phyloP scores from a whole-genome alignment of 2,888 invertebrate genomes.

The Muscina levida region DNA sequence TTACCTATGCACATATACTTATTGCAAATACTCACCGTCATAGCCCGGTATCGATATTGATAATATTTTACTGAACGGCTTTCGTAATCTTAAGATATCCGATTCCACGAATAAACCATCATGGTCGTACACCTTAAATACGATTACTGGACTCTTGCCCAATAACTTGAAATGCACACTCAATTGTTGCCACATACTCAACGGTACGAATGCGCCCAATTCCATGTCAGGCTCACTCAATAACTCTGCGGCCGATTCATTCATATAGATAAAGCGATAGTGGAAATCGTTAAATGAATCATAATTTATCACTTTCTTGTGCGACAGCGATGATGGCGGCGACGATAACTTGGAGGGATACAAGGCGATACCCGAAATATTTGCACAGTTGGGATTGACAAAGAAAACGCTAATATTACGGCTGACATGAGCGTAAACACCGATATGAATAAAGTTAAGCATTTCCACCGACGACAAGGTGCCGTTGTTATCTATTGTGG shows the following conservation, averaged over 20 bases:
- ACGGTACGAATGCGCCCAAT: constrained; percentile 82
- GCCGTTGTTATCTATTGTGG: constrained; percentile 3
- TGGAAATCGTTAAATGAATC: constrained; percentile 68
- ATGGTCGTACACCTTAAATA: constrained; percentile 82
- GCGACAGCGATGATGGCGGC: background rate
- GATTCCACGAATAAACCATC: constrained; percentile 82
- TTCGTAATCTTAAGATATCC: constrained; percentile 72
- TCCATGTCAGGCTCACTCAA: constrained; percentile 80
- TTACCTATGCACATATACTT: too few relatives aligned
- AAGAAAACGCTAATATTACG: constrained; percentile 76
- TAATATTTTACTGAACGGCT: constrained; percentile 81
- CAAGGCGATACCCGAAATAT: constrained; percentile 77
- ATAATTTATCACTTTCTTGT: constrained; percentile 34
- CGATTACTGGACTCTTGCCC: constrained; percentile 77
- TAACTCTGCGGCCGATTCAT: constrained; percentile 79
- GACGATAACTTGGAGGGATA: constrained; percentile 63
- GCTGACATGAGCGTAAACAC: constrained; percentile 72
- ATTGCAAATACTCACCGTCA: constrained; percentile 75
- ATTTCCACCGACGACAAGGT: constrained; percentile 25
- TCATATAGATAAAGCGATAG: constrained; percentile 78
- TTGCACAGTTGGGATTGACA: constrained; percentile 74
- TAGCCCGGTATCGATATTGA: constrained; percentile 84
- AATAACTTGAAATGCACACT: constrained; percentile 21
- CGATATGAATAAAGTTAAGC: constrained; percentile 63
- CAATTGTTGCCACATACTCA: constrained; percentile 75